Conservation (phyloP, 2,113 vertebrate genomes). For the Oreochromis niloticus region DNA sequence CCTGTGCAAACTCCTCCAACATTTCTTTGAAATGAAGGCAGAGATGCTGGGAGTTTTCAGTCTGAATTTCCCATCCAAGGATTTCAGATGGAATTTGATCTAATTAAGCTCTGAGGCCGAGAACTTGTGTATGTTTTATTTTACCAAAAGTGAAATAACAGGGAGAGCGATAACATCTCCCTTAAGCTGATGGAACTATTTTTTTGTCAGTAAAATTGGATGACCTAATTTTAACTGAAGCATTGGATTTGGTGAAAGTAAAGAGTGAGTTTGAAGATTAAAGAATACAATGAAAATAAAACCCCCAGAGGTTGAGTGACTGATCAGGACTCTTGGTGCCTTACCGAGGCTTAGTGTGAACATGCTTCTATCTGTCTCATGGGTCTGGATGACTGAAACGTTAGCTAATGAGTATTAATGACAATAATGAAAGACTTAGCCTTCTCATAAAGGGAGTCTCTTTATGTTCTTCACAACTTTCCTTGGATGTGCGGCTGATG, state of each 20-base stretch:
- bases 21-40: slow-evolving; percentile 8
- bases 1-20: slow-evolving; percentile 21
- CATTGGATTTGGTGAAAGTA: slow-evolving; percentile 1
- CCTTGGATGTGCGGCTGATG: background rate
- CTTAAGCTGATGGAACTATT: slow-evolving; percentile 2
- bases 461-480: background rate
- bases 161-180: background rate
- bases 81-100: slow-evolving; percentile 13
- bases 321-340: background rate
- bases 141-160: slow-evolving; percentile 4
- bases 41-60: background rate
- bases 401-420: slow-evolving; percentile 23
- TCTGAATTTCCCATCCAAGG: background rate
- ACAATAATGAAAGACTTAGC: slow-evolving; percentile 4
- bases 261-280: slow-evolving; percentile 6
- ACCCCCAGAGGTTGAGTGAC: background rate
- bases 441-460: background rate
- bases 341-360: background rate
- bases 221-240: slow-evolving; percentile 29
- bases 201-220: slow-evolving; percentile 1
- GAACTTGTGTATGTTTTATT: slow-evolving; percentile 14
- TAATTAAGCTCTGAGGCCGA: slow-evolving; percentile 8
- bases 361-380: slow-evolving; percentile 21
- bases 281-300: background rate
- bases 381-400: slow-evolving; percentile 31